A percentile compares a stretch with the other conserved stretches of the same genome.
phyloP scores from a whole-genome alignment of 2,797 vertebrate species.

The Gadopsis marmoratus region DNA sequence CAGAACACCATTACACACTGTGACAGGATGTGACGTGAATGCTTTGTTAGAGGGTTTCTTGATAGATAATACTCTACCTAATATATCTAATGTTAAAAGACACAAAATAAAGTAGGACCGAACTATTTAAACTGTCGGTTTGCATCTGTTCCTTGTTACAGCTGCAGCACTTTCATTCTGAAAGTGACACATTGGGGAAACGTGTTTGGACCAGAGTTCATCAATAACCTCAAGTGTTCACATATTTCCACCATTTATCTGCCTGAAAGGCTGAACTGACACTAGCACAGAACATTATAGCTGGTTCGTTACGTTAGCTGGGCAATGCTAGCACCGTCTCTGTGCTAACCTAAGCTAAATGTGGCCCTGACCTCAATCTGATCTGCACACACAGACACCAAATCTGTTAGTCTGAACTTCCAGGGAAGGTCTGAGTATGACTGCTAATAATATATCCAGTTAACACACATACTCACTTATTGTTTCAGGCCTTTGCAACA shows the following conservation, averaged over 20 bases:
- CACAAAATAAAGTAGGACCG: no score
- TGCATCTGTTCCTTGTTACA: no score
- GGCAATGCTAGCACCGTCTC: no score
- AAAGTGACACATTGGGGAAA: neutral
- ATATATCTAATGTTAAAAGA: neutral
- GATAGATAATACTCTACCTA: neutral
- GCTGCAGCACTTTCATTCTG: neutral
- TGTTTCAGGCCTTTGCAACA: neutral
- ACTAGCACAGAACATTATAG: neutral
- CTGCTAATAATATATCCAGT: neutral
- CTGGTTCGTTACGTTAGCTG: neutral
- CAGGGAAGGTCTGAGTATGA: neutral
- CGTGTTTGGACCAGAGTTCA: neutral
- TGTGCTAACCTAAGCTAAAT: conserved; percentile 3
- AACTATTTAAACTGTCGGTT: no score
- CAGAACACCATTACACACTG: neutral
- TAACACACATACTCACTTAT: neutral
- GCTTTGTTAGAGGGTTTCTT: neutral
- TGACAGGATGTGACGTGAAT: neutral
- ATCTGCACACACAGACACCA: neutral
- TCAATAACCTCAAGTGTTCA: neutral
- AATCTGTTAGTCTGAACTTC: neutral
- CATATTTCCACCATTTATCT: neutral
- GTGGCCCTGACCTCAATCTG: neutral
- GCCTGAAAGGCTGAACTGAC: neutral